These are phyloP conservation scores for Drosophila quasianomalipes DNA, from an alignment of 2,888 invertebrate genomes.

Conservation along the genomic window DNA sequence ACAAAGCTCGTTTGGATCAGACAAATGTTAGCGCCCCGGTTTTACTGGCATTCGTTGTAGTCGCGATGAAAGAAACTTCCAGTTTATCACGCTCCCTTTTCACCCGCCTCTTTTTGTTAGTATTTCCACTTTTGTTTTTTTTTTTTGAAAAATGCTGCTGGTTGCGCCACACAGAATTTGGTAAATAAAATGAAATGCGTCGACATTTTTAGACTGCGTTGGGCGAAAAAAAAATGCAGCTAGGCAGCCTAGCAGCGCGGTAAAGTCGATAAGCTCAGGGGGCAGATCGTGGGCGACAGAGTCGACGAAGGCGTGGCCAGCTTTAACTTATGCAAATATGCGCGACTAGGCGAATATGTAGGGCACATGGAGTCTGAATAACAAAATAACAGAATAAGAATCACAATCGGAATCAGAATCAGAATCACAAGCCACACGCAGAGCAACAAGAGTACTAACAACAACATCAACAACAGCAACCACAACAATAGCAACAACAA, in stretches of 20 bases:
- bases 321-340: conserved; percentile 55
- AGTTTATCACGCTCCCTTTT: conserved; percentile 40
- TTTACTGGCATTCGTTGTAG: conserved; percentile 38
- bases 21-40: conserved; percentile 34
- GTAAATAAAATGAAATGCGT: conserved; percentile 51
- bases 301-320: conserved; percentile 22
- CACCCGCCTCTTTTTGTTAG: neutral
- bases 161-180: conserved; percentile 24
- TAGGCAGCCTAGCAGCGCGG: conserved; percentile 13
- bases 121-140: neutral
- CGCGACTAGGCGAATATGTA: conserved; percentile 37
- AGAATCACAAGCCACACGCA: conserved; percentile 35
- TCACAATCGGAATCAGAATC: conserved; percentile 27
- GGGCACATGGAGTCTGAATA: conserved; percentile 46
- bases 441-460: neutral
- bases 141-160: conserved; percentile 9
- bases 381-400: conserved; percentile 42
- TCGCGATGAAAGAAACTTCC: conserved; percentile 34
- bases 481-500: conserved; percentile 35
- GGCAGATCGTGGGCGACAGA: neutral
- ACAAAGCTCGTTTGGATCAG: conserved; percentile 53
- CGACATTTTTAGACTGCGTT: conserved; percentile 28
- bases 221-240: conserved; percentile 37
- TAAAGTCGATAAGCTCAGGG: conserved; percentile 26
- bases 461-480: neutral